These are phyloP conservation scores for Lithophane semibrunnea DNA, from an alignment of 2,888 invertebrate genomes.

Conservation along the genomic window DNA sequence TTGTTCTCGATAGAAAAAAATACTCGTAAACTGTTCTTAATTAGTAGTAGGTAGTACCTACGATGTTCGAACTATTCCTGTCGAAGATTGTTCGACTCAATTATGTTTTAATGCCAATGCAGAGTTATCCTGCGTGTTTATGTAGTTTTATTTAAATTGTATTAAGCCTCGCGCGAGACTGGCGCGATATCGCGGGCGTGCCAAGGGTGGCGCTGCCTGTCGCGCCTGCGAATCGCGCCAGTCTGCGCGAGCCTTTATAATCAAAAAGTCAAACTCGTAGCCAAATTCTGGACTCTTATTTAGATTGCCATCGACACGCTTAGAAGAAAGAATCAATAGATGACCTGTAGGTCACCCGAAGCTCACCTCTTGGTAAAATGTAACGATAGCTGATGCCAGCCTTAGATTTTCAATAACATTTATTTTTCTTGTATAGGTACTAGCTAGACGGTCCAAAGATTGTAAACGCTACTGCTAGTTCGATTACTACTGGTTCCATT, in stretches of 20 bases:
- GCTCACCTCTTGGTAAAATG: background rate
- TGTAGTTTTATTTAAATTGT: background rate
- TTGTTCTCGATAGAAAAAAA: background rate
- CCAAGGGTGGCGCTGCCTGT: no score
- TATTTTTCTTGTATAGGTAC: background rate
- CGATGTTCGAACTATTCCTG: background rate
- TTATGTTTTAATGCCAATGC: background rate
- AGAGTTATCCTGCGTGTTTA: no score
- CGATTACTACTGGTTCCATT: background rate
- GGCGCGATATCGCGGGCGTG: no score
- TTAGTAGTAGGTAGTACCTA: background rate
- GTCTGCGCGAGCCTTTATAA: no score
- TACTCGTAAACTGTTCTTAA: no score
- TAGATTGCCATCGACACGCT: background rate
- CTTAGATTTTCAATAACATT: slow-evolving; percentile 1
- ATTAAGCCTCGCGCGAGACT: no score
- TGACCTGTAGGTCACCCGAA: background rate
- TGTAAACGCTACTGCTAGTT: background rate
- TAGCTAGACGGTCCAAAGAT: background rate
- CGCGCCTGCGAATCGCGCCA: no score
- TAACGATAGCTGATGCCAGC: background rate
- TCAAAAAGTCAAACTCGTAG: background rate
- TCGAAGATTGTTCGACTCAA: background rate
- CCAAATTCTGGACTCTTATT: background rate
- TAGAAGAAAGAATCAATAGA: background rate